Evolutionary conservation across 2,888 invertebrate genomes (phyloP), one percentile per base, ranked within the genome.

Genomic region (Diadromus collaris): DNA sequence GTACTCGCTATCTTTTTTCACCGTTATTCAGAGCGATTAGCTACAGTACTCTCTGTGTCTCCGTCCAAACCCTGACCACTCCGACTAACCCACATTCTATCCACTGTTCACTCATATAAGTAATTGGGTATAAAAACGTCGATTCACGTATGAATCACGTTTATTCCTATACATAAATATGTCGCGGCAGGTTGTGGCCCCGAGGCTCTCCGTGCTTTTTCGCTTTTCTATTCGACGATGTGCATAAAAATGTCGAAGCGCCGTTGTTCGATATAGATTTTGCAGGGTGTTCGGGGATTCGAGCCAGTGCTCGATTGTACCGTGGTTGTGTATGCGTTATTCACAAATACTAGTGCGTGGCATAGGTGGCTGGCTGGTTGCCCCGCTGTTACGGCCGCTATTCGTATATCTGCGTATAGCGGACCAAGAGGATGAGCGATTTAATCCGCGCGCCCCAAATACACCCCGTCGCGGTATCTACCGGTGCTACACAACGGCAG

Each of bases 121-220:
- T 83, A 82, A 82, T 83, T 83, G 81, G 77, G 79, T 77, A 83
- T 82, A 82, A 81, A 83, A 82, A 82, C 80, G 78, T 83, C 82
- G 80, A 81, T 83, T 82, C 73, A 21, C 69, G 69, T 74, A 80
- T 83, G 78, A 82, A 82, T 83, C 81, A 82, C 78, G 74, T 75
- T 77, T 79, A 75, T 73, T 76, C 68, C 76, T 72, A 79, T 76
- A 78, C 78, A 78, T 79, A 79, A 79, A 81, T 71, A 79, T 81
- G 74, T 82, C 82, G 71, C 27, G 70, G 73, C 67, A 48, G 73
- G 72, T 63, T 76, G 79, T 54, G 27, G 65, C 44, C 61, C 54
- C 41, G 29, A 24, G 13, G 24, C 38, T 41, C 48, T 29, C 16
- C 21, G 54, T 48, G 46, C 48, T 29, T 63, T 63, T 71, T 70